Percentiles rank a stretch among this genome's conserved stretches.
These are phyloP conservation scores for Collichthys lucidus DNA, from an alignment of 2,113 vertebrate genomes.

Conservation along the genomic window DNA sequence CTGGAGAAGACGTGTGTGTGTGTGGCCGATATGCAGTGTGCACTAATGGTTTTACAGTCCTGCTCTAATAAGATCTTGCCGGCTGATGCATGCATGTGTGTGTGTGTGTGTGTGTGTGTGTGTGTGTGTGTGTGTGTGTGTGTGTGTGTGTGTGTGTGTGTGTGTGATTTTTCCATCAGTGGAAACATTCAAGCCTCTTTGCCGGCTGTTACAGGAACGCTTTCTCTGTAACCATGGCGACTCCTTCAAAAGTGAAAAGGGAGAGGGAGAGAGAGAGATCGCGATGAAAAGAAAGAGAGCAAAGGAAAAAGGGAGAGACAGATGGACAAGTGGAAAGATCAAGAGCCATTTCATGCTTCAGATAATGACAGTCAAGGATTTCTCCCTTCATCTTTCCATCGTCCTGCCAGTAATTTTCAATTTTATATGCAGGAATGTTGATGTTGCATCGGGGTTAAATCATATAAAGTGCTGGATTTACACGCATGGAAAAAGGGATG, in stretches of 20 bases:
- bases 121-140: no score
- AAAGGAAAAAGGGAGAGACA: slow-evolving; percentile 13
- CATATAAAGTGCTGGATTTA: background rate
- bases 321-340: slow-evolving; percentile 14
- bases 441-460: background rate
- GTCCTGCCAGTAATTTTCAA: background rate
- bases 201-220: slow-evolving; percentile 24
- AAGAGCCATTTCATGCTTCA: slow-evolving; percentile 27
- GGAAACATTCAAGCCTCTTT: slow-evolving; percentile 39
- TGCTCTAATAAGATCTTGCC: background rate
- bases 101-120: no score
- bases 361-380: slow-evolving; percentile 40
- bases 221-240: slow-evolving; percentile 67
- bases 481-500: background rate
- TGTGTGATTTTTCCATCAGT: slow-evolving; percentile 42
- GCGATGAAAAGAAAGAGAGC: background rate
- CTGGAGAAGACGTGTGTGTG: no score
- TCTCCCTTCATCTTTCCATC: slow-evolving; percentile 33
- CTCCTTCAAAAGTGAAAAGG: slow-evolving; percentile 32
- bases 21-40: background rate
- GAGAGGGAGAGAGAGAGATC: background rate
- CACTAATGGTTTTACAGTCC: slow-evolving; percentile 28
- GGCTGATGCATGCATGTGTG: background rate
- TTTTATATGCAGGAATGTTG: background rate
- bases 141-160: background rate